A percentile compares a stretch with the other conserved stretches of the same genome.
These are phyloP conservation scores for Eutolmus rufibarbis DNA, from an alignment of 2,888 invertebrate genomes.

Conservation along the genomic window DNA sequence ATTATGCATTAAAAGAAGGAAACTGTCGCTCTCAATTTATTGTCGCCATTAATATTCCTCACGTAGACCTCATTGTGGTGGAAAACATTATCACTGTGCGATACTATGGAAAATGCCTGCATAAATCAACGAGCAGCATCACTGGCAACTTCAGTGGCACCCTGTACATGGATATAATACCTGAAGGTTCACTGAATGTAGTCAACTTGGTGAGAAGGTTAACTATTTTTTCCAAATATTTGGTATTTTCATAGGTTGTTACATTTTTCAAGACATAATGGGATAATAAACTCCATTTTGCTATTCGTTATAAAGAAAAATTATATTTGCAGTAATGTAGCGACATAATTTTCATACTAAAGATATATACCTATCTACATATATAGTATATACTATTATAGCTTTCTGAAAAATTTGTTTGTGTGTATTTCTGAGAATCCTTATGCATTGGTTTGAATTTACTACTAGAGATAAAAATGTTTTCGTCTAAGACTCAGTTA, in stretches of 20 bases:
- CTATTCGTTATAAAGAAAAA: too few species aligned
- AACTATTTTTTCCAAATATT: neutral
- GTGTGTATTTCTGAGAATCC: too few species aligned
- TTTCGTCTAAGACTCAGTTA: too few species aligned
- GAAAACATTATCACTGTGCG: neutral
- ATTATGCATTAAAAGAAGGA: slow-evolving; percentile 23
- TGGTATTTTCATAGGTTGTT: neutral
- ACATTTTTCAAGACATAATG: too few species aligned
- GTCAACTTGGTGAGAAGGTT: neutral
- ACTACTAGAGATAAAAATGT: too few species aligned
- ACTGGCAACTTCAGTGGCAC: neutral
- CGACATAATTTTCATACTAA: too few species aligned
- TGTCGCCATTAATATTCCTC: slow-evolving; percentile 15
- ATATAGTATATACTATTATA: too few species aligned
- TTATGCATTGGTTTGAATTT: too few species aligned
- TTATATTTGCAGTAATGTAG: too few species aligned
- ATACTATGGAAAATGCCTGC: neutral
- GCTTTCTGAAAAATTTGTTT: too few species aligned
- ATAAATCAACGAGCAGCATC: neutral
- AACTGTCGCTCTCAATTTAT: slow-evolving; percentile 8
- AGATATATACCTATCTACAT: too few species aligned
- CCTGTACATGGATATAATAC: neutral
- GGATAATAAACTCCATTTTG: too few species aligned
- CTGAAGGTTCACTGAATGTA: neutral
- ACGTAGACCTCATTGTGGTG: slow-evolving; percentile 6